Conservation (phyloP, 2,113 vertebrate genomes). For the Reinhardtius hippoglossoides region DNA sequence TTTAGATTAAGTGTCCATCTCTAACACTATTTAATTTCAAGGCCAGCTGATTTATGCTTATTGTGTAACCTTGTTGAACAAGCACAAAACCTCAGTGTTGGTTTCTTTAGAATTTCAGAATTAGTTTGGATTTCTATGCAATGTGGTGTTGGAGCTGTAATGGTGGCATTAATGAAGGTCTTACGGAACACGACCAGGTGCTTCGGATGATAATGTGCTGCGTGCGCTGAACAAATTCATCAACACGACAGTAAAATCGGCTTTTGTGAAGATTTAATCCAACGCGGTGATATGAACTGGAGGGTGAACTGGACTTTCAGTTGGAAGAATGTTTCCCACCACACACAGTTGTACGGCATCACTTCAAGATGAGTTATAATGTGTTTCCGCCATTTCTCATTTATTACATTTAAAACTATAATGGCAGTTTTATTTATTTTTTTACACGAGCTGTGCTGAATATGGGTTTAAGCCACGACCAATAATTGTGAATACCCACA, state of each 20-base stretch:
- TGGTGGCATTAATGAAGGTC: neutral
- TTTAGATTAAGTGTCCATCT: neutral
- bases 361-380: conserved; percentile 3
- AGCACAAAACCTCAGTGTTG: neutral
- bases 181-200: neutral
- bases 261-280: neutral
- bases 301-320: neutral
- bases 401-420: neutral
- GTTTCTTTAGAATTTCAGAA: neutral
- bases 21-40: conserved; percentile 2
- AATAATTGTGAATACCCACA: conserved; percentile 56
- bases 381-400: neutral
- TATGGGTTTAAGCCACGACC: conserved; percentile 48
- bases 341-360: neutral
- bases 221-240: conserved; percentile 7
- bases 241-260: neutral
- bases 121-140: neutral
- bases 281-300: neutral
- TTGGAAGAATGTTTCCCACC: neutral
- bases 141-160: neutral
- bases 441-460: neutral
- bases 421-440: neutral
- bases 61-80: conserved; percentile 2
- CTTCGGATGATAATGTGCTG: neutral
- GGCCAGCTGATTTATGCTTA: neutral